Evolutionary conservation across 2,888 invertebrate genomes (phyloP).

Genomic region (Drosophila falleni): DNA sequence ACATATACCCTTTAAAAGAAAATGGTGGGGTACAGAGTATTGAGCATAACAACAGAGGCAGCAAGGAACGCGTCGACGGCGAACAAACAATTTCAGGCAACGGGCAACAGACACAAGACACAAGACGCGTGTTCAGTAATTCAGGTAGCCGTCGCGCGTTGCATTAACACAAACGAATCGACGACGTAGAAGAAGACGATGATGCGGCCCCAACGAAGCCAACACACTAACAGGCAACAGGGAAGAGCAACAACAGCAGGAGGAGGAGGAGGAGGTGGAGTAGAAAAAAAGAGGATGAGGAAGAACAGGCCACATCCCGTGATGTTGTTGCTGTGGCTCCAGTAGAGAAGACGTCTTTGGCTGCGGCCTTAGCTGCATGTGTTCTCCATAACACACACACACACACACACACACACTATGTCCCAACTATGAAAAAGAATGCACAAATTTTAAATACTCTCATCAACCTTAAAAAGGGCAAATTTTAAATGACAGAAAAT

Average conservation of each 20-base stretch:
- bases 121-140: slow-evolving; percentile 85
- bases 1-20: neutral
- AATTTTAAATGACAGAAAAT: neutral
- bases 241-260: slow-evolving; percentile 6
- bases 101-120: slow-evolving; percentile 81
- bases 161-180: slow-evolving; percentile 84
- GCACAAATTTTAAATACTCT: slow-evolving; percentile 36
- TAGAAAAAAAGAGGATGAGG: slow-evolving; percentile 1
- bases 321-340: slow-evolving; percentile 39
- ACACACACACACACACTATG: slow-evolving; percentile 17
- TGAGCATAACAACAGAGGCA: slow-evolving; percentile 29
- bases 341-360: slow-evolving; percentile 66
- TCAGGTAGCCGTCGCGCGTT: slow-evolving; percentile 84
- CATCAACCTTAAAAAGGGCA: neutral
- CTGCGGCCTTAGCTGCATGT: slow-evolving; percentile 56
- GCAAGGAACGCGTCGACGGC: slow-evolving; percentile 74
- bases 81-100: slow-evolving; percentile 79
- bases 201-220: slow-evolving; percentile 55
- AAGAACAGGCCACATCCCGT: slow-evolving; percentile 49
- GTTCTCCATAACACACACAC: slow-evolving; percentile 60
- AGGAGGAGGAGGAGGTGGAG: slow-evolving; percentile 4
- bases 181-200: slow-evolving; percentile 40
- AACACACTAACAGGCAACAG: slow-evolving; percentile 39
- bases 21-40: slow-evolving; percentile 7
- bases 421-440: neutral